Evolutionary conservation across 2,888 invertebrate genomes (phyloP).

Genomic region (Aporophyla lueneburgensis): DNA sequence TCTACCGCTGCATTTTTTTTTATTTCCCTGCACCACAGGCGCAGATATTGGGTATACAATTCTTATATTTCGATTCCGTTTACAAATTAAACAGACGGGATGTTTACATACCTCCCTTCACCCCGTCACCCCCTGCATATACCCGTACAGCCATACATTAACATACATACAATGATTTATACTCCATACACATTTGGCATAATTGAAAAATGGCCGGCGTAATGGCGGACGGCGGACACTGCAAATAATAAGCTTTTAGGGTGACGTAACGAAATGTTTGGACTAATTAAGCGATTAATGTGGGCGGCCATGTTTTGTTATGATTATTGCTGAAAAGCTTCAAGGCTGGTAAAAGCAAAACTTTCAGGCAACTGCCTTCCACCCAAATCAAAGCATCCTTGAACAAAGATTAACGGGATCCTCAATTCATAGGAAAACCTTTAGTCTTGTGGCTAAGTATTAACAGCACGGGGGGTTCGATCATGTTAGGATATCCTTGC

Average conservation of each 20-base stretch:
- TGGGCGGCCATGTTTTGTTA: conserved; percentile 49
- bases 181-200: conserved; percentile 88
- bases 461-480: too few species aligned
- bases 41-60: conserved; percentile 76
- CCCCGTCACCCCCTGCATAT: conserved; percentile 43
- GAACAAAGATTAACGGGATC: background rate
- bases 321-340: conserved; percentile 12
- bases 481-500: too few species aligned
- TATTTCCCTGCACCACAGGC: conserved; percentile 72
- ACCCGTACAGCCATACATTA: conserved; percentile 60
- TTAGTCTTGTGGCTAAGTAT: too few species aligned
- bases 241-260: conserved; percentile 84
- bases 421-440: too few species aligned
- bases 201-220: conserved; percentile 89
- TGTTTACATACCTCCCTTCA: conserved; percentile 71
- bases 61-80: conserved; percentile 83
- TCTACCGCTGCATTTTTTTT: conserved; percentile 71
- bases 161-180: conserved; percentile 85
- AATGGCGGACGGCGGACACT: conserved; percentile 81
- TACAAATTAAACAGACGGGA: conserved; percentile 88
- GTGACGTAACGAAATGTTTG: conserved; percentile 68
- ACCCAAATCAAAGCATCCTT: background rate
- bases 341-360: background rate
- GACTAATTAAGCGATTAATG: conserved; percentile 69
- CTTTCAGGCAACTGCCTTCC: background rate